Conservation (phyloP, 2,888 invertebrate genomes). For the Gandaritis pyraliata region DNA sequence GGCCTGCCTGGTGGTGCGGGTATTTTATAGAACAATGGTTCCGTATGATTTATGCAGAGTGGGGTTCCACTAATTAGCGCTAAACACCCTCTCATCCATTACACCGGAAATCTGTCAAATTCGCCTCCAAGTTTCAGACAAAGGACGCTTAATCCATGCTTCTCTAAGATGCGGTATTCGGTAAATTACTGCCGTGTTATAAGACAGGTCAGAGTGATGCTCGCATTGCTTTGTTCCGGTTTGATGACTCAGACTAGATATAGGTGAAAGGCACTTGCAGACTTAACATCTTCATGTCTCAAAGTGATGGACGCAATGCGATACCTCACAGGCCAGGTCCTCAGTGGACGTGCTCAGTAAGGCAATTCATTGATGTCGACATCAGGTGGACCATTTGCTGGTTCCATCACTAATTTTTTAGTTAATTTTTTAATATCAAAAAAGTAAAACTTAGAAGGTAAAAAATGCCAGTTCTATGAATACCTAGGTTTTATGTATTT, state of each 20-base stretch:
- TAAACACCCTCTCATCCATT: constrained; percentile 63
- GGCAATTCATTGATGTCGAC: no score
- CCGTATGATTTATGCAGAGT: constrained; percentile 58
- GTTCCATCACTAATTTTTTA: no score
- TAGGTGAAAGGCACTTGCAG: background rate
- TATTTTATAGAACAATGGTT: constrained; percentile 49
- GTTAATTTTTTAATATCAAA: no score
- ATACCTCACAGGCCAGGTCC: no score
- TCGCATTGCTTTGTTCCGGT: no score
- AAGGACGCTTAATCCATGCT: constrained; percentile 25
- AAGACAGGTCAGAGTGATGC: background rate
- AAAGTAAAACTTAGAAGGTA: no score
- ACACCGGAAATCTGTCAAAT: constrained; percentile 60
- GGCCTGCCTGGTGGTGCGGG: constrained; percentile 9
- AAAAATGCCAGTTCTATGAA: no score
- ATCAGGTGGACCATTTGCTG: no score
- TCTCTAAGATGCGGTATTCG: background rate
- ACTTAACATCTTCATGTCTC: no score
- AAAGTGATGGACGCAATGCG: no score
- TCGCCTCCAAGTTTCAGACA: constrained; percentile 41
- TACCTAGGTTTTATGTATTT: background rate
- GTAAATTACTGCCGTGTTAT: background rate
- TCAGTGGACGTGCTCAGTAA: no score
- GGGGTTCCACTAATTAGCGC: constrained; percentile 57
- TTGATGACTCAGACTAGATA: background rate